Percentiles rank a stretch among this genome's conserved stretches.
Conservation (phyloP, 2,888 invertebrate species). For the Gymnocheta viridis region DNA sequence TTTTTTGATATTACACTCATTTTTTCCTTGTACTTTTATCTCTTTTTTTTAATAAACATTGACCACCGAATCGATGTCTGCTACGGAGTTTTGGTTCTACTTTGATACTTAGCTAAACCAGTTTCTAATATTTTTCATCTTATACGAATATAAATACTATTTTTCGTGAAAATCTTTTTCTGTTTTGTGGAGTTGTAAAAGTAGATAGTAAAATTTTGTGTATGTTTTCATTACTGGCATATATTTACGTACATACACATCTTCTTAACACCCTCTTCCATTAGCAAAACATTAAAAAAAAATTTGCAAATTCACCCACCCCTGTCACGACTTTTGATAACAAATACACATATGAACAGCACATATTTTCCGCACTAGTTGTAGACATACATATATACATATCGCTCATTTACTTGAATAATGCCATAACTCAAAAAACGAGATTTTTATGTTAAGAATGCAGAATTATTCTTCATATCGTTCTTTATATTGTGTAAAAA, state of each 20-base stretch:
- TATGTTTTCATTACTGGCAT: neutral
- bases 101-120: too few species aligned
- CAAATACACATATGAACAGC: neutral
- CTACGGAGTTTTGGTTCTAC: neutral
- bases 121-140: neutral
- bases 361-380: too few species aligned
- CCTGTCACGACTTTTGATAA: neutral
- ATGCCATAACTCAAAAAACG: too few species aligned
- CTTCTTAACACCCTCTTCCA: constrained; percentile 40
- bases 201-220: constrained; percentile 20
- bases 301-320: too few species aligned
- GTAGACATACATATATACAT: neutral
- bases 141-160: neutral
- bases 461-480: too few species aligned
- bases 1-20: neutral
- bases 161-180: constrained; percentile 1
- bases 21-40: too few species aligned
- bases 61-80: too few species aligned
- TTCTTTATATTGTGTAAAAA: too few species aligned
- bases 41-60: too few species aligned
- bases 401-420: too few species aligned
- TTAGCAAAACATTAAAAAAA: constrained; percentile 40
- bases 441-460: too few species aligned
- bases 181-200: constrained; percentile 14
- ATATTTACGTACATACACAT: neutral